Percentiles rank a stretch among this genome's conserved stretches.
These are phyloP conservation scores for Turdus rufiventris DNA, from an alignment of 2,113 vertebrate species.

Conservation along the genomic window DNA sequence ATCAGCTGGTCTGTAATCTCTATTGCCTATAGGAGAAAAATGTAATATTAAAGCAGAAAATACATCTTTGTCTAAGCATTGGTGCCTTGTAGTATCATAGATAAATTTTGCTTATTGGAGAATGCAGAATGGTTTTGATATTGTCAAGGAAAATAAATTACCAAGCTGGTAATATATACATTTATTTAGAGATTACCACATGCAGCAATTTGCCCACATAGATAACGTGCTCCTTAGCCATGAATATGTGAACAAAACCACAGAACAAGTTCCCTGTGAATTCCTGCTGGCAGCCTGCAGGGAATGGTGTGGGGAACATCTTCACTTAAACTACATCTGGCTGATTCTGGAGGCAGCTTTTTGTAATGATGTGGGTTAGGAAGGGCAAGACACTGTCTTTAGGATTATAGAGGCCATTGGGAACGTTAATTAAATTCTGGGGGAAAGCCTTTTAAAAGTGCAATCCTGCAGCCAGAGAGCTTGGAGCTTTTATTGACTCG, in stretches of 20 bases:
- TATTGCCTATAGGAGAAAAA: background rate
- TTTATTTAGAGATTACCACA: background rate
- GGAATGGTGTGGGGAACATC: background rate
- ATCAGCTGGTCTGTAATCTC: background rate
- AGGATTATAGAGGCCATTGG: background rate
- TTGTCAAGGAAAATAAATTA: background rate
- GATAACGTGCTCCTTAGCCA: background rate
- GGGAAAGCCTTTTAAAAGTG: background rate
- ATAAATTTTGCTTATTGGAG: background rate
- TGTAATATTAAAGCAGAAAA: background rate
- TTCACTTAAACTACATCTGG: background rate
- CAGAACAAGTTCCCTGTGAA: background rate
- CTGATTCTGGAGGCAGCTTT: background rate
- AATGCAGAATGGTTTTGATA: background rate
- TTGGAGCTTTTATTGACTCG: background rate
- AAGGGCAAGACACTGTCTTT: background rate
- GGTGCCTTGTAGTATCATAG: background rate
- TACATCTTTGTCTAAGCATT: background rate
- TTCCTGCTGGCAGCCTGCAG: background rate
- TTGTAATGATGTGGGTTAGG: background rate
- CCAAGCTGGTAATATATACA: background rate
- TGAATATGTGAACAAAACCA: background rate
- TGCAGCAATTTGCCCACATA: background rate
- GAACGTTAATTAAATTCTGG: constrained; percentile 31
- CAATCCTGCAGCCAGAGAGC: background rate